A percentile compares a stretch with the other conserved stretches of the same genome.
Conservation (phyloP, 2,797 vertebrate species). For the Gallinago nigripennis region DNA sequence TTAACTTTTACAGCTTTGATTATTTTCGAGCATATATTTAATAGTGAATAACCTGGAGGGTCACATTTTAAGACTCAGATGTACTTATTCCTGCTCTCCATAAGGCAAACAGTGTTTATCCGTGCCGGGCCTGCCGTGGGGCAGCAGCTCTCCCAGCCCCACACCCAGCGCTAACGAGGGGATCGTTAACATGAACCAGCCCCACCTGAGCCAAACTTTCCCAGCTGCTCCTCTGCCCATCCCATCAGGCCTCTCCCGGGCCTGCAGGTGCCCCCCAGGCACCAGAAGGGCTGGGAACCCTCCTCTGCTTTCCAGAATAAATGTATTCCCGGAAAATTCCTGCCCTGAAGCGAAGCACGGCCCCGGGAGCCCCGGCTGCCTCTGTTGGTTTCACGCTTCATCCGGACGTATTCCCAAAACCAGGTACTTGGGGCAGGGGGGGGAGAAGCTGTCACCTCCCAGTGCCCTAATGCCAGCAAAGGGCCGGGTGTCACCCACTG, state of each 20-base stretch:
- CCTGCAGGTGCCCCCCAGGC: not conserved
- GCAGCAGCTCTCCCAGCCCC: not conserved
- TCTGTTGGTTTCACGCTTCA: not conserved
- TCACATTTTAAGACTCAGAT: not conserved
- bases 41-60: not conserved
- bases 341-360: not conserved
- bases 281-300: not conserved
- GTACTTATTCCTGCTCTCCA: not conserved
- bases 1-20: not conserved
- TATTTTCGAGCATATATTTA: not conserved
- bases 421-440: not conserved
- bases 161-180: not conserved
- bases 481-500: fast-evolving
- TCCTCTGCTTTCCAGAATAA: not conserved
- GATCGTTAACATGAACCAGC: not conserved
- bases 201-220: not conserved
- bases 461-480: not conserved
- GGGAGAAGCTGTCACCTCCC: not conserved
- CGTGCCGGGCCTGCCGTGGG: fast-evolving
- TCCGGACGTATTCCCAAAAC: fast-evolving
- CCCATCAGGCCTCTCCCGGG: fast-evolving
- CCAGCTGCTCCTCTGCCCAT: not conserved
- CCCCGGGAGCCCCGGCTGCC: not conserved
- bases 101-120: not conserved
- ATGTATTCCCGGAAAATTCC: not conserved